A percentile compares a stretch with the other conserved stretches of the same genome.
These are phyloP conservation scores for Drosophila subsilvestris DNA, from an alignment of 2,888 invertebrate genomes.

Conservation along the genomic window DNA sequence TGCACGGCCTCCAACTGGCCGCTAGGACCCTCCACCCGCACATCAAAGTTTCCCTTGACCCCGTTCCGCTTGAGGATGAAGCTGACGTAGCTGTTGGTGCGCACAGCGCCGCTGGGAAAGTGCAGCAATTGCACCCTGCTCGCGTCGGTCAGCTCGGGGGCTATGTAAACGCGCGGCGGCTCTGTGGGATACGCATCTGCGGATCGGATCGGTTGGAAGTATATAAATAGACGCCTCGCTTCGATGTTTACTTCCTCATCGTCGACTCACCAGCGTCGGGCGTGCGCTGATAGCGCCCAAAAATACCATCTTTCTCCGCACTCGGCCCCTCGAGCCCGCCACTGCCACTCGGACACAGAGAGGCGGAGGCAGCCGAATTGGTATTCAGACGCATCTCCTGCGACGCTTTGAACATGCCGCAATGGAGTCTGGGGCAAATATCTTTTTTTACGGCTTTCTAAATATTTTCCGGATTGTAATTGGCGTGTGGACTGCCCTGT, in stretches of 20 bases:
- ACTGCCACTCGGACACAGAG: conserved; percentile 33
- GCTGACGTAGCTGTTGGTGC: conserved; percentile 66
- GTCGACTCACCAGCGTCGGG: conserved; percentile 82
- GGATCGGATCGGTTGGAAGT: neutral
- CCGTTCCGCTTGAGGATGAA: conserved; percentile 82
- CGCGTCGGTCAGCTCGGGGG: conserved; percentile 82
- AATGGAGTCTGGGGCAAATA: neutral
- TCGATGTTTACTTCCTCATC: conserved; percentile 55
- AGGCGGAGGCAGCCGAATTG: conserved; percentile 37
- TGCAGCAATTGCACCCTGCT: conserved; percentile 81
- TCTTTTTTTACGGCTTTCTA: conserved; percentile 29
- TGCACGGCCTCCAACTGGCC: conserved; percentile 69
- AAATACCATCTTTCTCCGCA: conserved; percentile 75
- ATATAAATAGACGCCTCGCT: conserved; percentile 2
- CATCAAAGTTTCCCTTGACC: conserved; percentile 83
- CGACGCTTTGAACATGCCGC: conserved; percentile 82
- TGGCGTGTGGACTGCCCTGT: conserved; percentile 36
- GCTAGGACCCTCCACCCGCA: conserved; percentile 81
- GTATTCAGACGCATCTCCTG: conserved; percentile 83
- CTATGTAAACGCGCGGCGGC: conserved; percentile 73
- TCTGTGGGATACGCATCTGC: conserved; percentile 79
- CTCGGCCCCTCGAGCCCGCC: conserved; percentile 42
- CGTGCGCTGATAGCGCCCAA: conserved; percentile 82
- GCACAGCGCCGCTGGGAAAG: conserved; percentile 81
- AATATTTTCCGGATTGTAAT: conserved; percentile 40